phyloP scores from a whole-genome alignment of 2,888 invertebrate genomes.

The Xylocampa areola region DNA sequence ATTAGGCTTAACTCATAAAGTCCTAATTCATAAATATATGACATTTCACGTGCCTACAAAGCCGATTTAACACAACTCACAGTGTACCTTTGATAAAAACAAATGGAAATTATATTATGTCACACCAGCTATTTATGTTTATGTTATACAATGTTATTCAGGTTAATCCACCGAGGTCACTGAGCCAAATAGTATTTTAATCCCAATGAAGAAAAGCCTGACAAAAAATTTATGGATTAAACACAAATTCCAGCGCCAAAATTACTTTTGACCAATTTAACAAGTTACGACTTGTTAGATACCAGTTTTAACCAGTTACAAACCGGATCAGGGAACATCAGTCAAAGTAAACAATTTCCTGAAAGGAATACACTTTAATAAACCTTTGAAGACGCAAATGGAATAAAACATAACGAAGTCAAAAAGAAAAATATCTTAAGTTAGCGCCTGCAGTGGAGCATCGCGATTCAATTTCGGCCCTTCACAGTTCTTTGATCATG shows the following conservation, averaged over 20 bases:
- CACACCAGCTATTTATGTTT: conserved; percentile 48
- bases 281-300: conserved; percentile 39
- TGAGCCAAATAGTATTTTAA: conserved; percentile 65
- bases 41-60: conserved; percentile 47
- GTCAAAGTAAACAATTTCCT: conserved; percentile 64
- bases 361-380: conserved; percentile 56
- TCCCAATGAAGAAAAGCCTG: conserved; percentile 55
- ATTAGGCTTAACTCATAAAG: conserved; percentile 39
- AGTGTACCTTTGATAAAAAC: conserved; percentile 48
- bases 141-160: conserved; percentile 62
- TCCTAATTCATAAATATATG: conserved; percentile 45
- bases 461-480: conserved; percentile 63
- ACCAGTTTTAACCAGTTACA: conserved; percentile 46
- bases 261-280: conserved; percentile 39
- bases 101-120: conserved; percentile 47
- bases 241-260: conserved; percentile 23
- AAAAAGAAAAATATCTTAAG: conserved; percentile 64
- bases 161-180: conserved; percentile 58
- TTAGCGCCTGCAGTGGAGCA: conserved; percentile 50
- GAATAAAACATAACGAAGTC: conserved; percentile 76
- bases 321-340: conserved; percentile 38
- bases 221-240: conserved; percentile 40
- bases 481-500: conserved; percentile 68
- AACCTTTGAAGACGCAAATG: conserved; percentile 67
- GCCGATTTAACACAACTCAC: conserved; percentile 42